These are phyloP conservation scores for Bombus haemorrhoidalis DNA, from an alignment of 1,140 invertebrate species.

Conservation along the genomic window DNA sequence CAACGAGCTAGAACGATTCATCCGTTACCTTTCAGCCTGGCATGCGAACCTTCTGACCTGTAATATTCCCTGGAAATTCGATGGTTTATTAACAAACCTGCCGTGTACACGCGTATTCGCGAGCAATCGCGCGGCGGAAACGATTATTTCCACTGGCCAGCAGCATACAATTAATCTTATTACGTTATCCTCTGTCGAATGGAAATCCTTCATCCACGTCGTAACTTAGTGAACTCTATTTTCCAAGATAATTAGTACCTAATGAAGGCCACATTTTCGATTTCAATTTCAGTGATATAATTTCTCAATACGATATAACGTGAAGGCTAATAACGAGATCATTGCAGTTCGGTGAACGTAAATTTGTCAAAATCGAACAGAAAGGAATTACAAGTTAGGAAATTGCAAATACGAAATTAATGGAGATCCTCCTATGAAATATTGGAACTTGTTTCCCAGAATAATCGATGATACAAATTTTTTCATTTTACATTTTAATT, in stretches of 20 bases:
- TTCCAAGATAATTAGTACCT: not conserved
- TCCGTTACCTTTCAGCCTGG: not conserved
- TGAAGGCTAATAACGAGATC: not conserved
- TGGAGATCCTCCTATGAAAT: no score
- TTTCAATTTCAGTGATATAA: not conserved
- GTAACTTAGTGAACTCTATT: not conserved
- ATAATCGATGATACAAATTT: no score
- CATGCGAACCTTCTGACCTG: slow-evolving; percentile 33
- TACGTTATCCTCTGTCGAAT: slow-evolving; percentile 6
- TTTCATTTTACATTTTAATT: no score
- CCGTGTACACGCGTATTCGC: slow-evolving; percentile 27
- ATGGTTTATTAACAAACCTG: slow-evolving; percentile 40
- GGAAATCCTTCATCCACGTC: not conserved
- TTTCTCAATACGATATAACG: no score
- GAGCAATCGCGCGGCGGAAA: slow-evolving; percentile 18
- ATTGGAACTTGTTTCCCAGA: no score
- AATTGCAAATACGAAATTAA: no score
- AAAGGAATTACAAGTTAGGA: not conserved
- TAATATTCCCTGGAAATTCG: slow-evolving; percentile 43
- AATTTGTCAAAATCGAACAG: not conserved
- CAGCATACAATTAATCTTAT: slow-evolving; percentile 46
- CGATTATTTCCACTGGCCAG: slow-evolving; percentile 53
- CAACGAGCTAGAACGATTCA: not conserved
- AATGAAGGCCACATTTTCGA: no score
- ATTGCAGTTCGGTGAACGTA: not conserved